phyloP scores from a whole-genome alignment of 2,797 vertebrate species.

The Periophthalmus magnuspinnatus region DNA sequence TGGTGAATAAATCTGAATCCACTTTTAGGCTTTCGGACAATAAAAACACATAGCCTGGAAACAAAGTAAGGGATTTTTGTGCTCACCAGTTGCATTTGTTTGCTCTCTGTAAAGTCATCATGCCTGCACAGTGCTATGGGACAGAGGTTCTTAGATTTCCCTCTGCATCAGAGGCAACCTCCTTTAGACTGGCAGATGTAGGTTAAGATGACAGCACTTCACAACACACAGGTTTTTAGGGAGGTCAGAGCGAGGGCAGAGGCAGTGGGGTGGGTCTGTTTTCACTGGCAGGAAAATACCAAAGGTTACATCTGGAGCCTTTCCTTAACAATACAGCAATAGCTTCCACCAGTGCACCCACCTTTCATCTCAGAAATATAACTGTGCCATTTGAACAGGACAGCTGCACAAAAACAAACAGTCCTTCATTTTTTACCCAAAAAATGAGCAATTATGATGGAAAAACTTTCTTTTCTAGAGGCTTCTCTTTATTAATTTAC shows the following conservation, averaged over 20 bases:
- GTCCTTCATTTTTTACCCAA: neutral
- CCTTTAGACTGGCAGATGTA: slow-evolving; percentile 44
- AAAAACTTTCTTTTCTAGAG: too few relatives aligned
- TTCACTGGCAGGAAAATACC: slow-evolving; percentile 53
- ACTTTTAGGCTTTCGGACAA: neutral
- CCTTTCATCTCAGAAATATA: neutral
- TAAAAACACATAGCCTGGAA: neutral
- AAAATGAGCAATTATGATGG: neutral
- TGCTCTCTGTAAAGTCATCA: neutral
- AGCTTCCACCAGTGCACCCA: slow-evolving; percentile 22
- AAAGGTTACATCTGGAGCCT: slow-evolving; percentile 58
- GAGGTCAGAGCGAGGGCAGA: slow-evolving; percentile 55
- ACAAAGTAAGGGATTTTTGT: neutral
- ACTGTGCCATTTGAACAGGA: neutral
- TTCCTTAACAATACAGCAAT: slow-evolving; percentile 39
- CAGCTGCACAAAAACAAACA: neutral
- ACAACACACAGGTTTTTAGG: slow-evolving; percentile 39
- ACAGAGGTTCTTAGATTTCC: slow-evolving; percentile 8
- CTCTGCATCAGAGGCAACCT: slow-evolving; percentile 10
- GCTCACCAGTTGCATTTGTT: too few relatives aligned
- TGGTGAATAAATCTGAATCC: slow-evolving; percentile 14
- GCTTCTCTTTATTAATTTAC: neutral
- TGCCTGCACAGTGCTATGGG: neutral
- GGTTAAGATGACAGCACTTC: slow-evolving; percentile 47
- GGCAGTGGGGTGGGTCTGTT: slow-evolving; percentile 63